Evolutionary conservation across 2,888 invertebrate species (phyloP).

Genomic region (Tetanocera ferruginea): DNA sequence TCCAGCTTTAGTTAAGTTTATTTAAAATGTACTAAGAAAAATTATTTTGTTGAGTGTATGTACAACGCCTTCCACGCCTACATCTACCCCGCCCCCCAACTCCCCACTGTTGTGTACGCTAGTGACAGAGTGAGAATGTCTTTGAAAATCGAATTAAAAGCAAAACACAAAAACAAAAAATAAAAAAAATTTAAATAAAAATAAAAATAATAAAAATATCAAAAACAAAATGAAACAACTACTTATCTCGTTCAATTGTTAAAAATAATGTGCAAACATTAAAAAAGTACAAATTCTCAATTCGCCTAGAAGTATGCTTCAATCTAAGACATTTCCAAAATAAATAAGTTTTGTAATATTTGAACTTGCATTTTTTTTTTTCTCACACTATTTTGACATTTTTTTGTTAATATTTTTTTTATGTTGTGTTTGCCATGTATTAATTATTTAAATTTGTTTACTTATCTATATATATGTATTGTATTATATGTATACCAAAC

Average conservation of each 20-base stretch:
- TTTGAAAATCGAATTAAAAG: conserved; percentile 8
- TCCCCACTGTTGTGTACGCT: not conserved
- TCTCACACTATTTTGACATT: not conserved
- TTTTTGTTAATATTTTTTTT: not conserved
- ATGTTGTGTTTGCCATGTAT: not conserved
- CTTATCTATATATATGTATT: not conserved
- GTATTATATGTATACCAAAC: not conserved
- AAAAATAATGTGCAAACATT: conserved; percentile 31
- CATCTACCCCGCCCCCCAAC: not conserved
- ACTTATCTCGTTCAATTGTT: conserved; percentile 15
- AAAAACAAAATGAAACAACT: not conserved
- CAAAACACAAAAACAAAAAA: not conserved
- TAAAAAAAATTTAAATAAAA: not conserved
- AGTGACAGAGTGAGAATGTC: conserved; percentile 10
- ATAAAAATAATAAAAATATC: not conserved
- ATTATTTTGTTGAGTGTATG: conserved; percentile 16
- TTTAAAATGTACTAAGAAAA: conserved; percentile 5
- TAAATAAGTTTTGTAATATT: conserved; percentile 6
- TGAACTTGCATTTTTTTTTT: not conserved
- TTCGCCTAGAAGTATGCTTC: conserved; percentile 35
- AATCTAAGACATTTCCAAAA: conserved; percentile 9
- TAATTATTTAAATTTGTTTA: not conserved
- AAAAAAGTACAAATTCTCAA: conserved; percentile 36
- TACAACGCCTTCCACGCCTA: not conserved
- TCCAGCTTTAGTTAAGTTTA: conserved; percentile 31